Conservation (phyloP, 1,140 invertebrate genomes). For the Sarcophaga peregrina region DNA sequence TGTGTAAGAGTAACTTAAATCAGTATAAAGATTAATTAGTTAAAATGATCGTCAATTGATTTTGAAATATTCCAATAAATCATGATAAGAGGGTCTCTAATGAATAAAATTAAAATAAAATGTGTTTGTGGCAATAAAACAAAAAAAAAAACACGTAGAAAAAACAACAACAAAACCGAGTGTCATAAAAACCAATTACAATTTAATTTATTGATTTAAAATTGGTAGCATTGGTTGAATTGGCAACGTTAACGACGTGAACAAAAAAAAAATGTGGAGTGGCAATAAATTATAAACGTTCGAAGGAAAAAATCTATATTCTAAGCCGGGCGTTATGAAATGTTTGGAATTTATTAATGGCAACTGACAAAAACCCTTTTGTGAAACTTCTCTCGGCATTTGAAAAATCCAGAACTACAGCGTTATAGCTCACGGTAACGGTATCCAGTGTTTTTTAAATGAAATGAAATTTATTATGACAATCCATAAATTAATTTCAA, state of each 20-base stretch:
- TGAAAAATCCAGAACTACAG: too few species aligned
- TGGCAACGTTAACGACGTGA: too few species aligned
- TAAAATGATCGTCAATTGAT: conserved; percentile 22
- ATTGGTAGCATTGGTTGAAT: neutral
- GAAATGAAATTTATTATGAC: too few species aligned
- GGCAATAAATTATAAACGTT: neutral
- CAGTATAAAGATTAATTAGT: conserved; percentile 6
- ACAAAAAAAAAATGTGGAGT: neutral
- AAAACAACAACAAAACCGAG: too few species aligned
- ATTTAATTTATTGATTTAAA: neutral
- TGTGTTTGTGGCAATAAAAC: neutral
- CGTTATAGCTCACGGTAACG: too few species aligned
- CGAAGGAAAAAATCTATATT: neutral
- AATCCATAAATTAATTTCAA: too few species aligned
- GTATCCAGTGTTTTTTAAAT: too few species aligned
- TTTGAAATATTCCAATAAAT: conserved; percentile 20
- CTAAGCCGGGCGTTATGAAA: too few species aligned
- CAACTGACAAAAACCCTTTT: too few species aligned
- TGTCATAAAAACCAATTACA: conserved; percentile 16
- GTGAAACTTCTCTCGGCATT: too few species aligned
- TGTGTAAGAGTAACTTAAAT: neutral
- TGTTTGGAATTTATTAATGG: too few species aligned
- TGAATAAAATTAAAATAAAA: neutral
- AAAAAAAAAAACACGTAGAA: neutral
- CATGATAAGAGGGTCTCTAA: neutral